A percentile compares a stretch with the other conserved stretches of the same genome.
phyloP scores from a whole-genome alignment of 2,888 invertebrate species.

The Horisme vitalbata region DNA sequence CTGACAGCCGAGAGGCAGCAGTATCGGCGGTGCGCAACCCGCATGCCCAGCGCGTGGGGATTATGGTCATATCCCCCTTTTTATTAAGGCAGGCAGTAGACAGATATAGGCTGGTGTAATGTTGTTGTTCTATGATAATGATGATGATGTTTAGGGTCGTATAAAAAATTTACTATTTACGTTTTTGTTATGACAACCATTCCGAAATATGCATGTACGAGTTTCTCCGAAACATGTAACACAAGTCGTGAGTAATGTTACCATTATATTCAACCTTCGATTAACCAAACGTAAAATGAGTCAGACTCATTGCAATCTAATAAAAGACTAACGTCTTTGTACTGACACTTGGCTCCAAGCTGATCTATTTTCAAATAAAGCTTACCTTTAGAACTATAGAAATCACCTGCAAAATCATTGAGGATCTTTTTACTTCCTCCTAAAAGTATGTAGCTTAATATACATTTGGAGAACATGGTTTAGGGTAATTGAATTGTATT shows the following conservation, averaged over 20 bases:
- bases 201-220: constrained; percentile 7
- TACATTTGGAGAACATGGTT: too few species aligned
- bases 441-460: background rate
- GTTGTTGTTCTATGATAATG: too few species aligned
- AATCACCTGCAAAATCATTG: constrained; percentile 24
- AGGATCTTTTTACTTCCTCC: constrained; percentile 2
- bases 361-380: constrained; percentile 54
- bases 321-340: constrained; percentile 63
- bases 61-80: too few species aligned
- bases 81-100: too few species aligned
- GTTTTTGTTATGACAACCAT: too few species aligned
- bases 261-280: constrained; percentile 61
- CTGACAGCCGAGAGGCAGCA: too few species aligned
- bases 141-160: too few species aligned
- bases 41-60: too few species aligned
- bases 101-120: too few species aligned
- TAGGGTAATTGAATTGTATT: too few species aligned
- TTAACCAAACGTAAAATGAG: constrained; percentile 71
- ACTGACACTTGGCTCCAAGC: constrained; percentile 61
- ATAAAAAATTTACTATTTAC: too few species aligned
- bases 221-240: constrained; percentile 17
- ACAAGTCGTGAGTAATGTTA: constrained; percentile 27
- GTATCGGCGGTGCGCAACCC: too few species aligned
- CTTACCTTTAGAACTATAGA: constrained; percentile 36
- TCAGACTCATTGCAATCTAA: constrained; percentile 62